Conservation (phyloP, 2,797 vertebrate genomes). For the Crocodylus rhombifer region DNA sequence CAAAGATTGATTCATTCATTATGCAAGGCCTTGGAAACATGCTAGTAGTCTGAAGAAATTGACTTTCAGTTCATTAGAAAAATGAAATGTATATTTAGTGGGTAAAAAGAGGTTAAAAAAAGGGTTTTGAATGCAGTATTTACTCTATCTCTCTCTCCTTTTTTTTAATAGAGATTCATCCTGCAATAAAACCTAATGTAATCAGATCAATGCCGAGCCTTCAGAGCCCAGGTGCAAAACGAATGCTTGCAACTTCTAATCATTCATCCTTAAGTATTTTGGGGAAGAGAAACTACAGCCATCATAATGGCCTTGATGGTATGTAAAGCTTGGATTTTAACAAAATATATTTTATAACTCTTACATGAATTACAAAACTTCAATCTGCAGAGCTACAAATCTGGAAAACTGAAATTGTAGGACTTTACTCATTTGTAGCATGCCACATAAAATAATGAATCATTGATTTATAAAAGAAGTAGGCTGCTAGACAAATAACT, state of each 20-base stretch:
- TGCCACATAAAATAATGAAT: not conserved
- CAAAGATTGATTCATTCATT: slow-evolving; percentile 44
- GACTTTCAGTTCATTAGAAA: slow-evolving; percentile 43
- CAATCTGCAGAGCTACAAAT: not conserved
- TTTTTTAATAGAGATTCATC: slow-evolving; percentile 90
- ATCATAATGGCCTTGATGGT: slow-evolving; percentile 92
- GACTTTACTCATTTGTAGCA: not conserved
- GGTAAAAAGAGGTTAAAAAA: not conserved
- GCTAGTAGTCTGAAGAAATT: not conserved
- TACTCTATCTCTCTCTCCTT: not conserved
- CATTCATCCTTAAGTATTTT: slow-evolving; percentile 93
- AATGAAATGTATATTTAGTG: slow-evolving; percentile 26
- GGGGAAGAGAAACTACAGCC: slow-evolving; percentile 96
- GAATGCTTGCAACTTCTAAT: slow-evolving; percentile 89
- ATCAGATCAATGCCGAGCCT: slow-evolving; percentile 90
- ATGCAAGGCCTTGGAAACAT: slow-evolving; percentile 15
- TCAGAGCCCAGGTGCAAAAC: slow-evolving; percentile 89
- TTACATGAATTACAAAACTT: not conserved
- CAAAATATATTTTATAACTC: not conserved
- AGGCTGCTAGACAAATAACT: not conserved
- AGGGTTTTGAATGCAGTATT: not conserved
- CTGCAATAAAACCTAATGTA: slow-evolving; percentile 87
- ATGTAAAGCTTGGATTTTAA: slow-evolving; percentile 79
- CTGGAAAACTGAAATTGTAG: not conserved
- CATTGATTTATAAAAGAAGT: not conserved